These are phyloP conservation scores for Macaria liturata DNA, from an alignment of 2,888 invertebrate species.

Conservation along the genomic window DNA sequence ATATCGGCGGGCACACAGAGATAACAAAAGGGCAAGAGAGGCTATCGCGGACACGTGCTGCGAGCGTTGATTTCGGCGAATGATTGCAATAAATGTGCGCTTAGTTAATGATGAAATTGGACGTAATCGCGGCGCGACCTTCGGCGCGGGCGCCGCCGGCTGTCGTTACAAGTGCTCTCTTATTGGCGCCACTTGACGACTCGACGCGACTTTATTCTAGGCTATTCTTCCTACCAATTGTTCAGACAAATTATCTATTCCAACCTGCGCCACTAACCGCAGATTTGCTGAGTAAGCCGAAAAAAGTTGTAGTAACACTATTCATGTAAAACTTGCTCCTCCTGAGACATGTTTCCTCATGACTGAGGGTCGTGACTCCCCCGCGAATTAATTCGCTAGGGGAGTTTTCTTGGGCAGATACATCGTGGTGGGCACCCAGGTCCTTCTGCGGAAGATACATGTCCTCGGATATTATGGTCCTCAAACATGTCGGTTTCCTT, in stretches of 20 bases:
- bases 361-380: no score
- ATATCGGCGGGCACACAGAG: constrained; percentile 12
- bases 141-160: constrained; percentile 50
- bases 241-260: background rate
- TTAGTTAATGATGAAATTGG: constrained; percentile 54
- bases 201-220: constrained; percentile 27
- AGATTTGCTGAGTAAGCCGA: no score
- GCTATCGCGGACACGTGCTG: constrained; percentile 28
- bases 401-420: no score
- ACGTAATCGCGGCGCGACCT: constrained; percentile 56
- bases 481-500: no score
- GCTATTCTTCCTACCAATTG: background rate
- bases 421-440: no score
- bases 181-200: constrained; percentile 47
- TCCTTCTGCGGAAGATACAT: no score
- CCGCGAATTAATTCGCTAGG: no score
- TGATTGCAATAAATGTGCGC: constrained; percentile 36
- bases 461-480: no score
- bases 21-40: constrained; percentile 20
- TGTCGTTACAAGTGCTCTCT: constrained; percentile 13
- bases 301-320: no score
- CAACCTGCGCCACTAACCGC: no score
- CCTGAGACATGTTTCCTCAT: no score
- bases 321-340: no score
- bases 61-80: constrained; percentile 33